Evolutionary conservation across 2,888 invertebrate genomes (phyloP), one percentile per base, ranked within the genome.

Genomic region (Cartodere bifasciata): DNA sequence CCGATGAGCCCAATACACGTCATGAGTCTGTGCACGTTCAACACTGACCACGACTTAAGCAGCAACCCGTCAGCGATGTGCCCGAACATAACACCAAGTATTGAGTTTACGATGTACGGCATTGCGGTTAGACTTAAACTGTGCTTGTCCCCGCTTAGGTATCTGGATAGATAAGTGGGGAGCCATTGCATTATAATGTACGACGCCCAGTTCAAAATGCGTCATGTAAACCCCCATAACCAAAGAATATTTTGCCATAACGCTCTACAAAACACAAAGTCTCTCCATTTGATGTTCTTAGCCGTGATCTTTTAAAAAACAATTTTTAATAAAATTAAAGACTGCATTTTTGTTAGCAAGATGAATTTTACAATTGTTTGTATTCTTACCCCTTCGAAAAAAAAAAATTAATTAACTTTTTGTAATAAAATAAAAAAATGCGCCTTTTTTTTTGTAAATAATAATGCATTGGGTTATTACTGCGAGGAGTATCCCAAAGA

Each of bases 111-210:
- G 34, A 81, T 64, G 48, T 81, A 81, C 29, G 81, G 80, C 46
- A 79, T 67, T 9, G 79, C 78, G 17, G 80, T 79, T 35, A 78
- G 64, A 59, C 78, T 78, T 41, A 81, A 69, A 47, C 72, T 72
- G 49, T 73, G 69, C 40, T 70, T 68, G 44, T 76, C 71, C 2
- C 73, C 79, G 12, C 72, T 73, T 20, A 81, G 61, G 27, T 49
- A 49, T 35, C 72, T 60, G 1, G 72, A 60, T 42, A 81, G 56
- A 51, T 81, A 81, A 2, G 79, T 81, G 3, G 81, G 81, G 38
- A 81, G 56, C 81, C 81, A 81, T 50, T 78, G 77, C 78, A 81
- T 79, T 44, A 81, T 76, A 39, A 80, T 79, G 49, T 81, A 81
- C 46, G 75, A 79, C 30, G 75, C 74, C 80, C 80, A 81, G 55